phyloP scores from a whole-genome alignment of 2,888 invertebrate species.

The Agrotis ipsilon region DNA sequence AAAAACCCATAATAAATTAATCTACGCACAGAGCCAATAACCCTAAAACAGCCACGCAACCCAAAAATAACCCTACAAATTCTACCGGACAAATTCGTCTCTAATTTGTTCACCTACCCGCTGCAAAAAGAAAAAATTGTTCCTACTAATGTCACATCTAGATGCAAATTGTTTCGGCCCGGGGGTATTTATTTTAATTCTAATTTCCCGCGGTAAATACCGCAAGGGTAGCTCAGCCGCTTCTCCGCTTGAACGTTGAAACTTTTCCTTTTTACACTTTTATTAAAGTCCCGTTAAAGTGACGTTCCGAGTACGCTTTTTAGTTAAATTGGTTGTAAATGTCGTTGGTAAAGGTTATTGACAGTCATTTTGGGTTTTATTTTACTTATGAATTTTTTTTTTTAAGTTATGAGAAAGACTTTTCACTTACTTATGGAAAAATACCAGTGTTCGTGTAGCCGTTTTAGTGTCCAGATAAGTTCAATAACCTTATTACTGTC shows the following conservation, averaged over 20 bases:
- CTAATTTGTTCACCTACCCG: conserved; percentile 69
- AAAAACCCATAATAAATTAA: conserved; percentile 52
- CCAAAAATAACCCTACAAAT: conserved; percentile 62
- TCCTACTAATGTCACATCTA: conserved; percentile 89
- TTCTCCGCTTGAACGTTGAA: conserved; percentile 64
- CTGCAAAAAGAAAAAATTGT: conserved; percentile 80
- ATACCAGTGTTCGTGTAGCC: neutral
- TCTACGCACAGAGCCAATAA: conserved; percentile 48
- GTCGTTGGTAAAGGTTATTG: conserved; percentile 45
- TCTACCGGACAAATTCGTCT: conserved; percentile 59
- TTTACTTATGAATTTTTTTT: neutral
- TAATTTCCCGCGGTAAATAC: conserved; percentile 87
- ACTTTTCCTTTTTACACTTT: conserved; percentile 66
- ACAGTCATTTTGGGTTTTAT: conserved; percentile 11
- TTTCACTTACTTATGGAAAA: neutral
- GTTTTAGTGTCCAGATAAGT: neutral
- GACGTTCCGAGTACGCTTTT: conserved; percentile 56
- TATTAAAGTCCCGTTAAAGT: conserved; percentile 66
- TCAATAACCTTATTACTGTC: neutral
- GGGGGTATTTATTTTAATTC: conserved; percentile 87
- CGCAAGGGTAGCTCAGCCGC: conserved; percentile 80
- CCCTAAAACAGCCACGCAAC: conserved; percentile 57
- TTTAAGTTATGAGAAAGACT: neutral
- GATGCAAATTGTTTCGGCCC: conserved; percentile 89
- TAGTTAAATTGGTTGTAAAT: conserved; percentile 56